Evolutionary conservation across 2,113 vertebrate species (phyloP), one percentile per base, ranked within the genome.

Genomic region (Perccottus glenii): DNA sequence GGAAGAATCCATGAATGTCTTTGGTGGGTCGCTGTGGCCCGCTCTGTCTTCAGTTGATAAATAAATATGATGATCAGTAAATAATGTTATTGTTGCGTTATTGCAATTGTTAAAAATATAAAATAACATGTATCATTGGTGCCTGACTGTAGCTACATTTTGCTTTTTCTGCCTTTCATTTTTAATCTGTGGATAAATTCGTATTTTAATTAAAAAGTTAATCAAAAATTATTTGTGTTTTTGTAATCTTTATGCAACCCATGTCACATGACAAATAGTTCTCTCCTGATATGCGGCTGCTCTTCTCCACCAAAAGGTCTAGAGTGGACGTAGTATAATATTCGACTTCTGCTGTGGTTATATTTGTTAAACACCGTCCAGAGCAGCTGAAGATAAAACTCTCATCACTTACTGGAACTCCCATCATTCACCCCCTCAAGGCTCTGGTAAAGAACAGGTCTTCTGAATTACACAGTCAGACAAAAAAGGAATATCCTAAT

Each of bases 81-180:
- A 91, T 85, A 88, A 92, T 87, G 90, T 92, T 90, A 93, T 92
- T 92, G 92, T 92, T 93, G 92, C 91, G 75, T 91, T 92, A 92
- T 91, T 82, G 87, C 90, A 92, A 92, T 91, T 92, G 88, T 92
- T 91, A 78, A 89, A 86, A 82, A 83, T 70, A 83, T 81, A 82
- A 89, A 75, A 84, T 67, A 66, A 89, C 82, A 87, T 90, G 88
- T 92, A 92, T 92, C 89, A 90, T 92, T 91, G 91, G 92, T 93
- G 91, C 92, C 90, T 93, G 90, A 93, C 80, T 92, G 91, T 94
- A 93, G 92, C 92, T 91, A 90, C 87, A 88, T 90, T 92, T 91
- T 89, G 87, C 87, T 92, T 93, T 91, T 90, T 91, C 88, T 91
- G 88, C 88, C 90, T 89, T 90, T 91, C 84, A 87, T 94, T 92